phyloP scores from a whole-genome alignment of 2,888 invertebrate species.

The Phymatocera aterrima region DNA sequence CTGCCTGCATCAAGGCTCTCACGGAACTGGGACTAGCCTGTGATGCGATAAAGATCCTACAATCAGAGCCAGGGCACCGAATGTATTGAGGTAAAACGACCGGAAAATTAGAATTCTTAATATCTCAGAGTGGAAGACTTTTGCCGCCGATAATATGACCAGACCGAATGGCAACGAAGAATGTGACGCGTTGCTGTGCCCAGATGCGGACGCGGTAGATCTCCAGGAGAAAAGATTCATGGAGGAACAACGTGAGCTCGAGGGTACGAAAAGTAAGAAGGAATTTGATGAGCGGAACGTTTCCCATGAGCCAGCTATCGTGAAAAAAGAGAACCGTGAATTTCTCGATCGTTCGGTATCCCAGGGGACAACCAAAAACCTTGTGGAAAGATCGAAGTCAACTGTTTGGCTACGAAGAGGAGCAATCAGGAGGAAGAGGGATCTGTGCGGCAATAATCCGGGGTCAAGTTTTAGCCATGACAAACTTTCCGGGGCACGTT shows the following conservation, averaged over 20 bases:
- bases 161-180: not conserved
- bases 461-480: constrained; percentile 18
- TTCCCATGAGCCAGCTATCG: not conserved
- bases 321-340: not conserved
- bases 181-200: not conserved
- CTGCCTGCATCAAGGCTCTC: no score
- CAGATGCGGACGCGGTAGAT: not conserved
- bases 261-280: no score
- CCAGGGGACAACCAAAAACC: not conserved
- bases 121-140: not conserved
- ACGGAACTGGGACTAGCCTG: no score
- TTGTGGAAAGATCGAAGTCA: not conserved
- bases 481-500: constrained; percentile 3
- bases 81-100: not conserved
- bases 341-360: not conserved
- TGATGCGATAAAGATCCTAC: no score
- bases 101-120: not conserved
- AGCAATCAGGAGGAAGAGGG: not conserved
- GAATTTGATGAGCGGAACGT: no score
- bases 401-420: not conserved
- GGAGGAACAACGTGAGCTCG: not conserved
- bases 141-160: not conserved
- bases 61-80: not conserved
- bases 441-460: not conserved
- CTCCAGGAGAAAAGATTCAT: not conserved